Base-by-base conservation (phyloP, 2,113 vertebrate genomes). In the Pangasianodon hypophthalmus region DNA sequence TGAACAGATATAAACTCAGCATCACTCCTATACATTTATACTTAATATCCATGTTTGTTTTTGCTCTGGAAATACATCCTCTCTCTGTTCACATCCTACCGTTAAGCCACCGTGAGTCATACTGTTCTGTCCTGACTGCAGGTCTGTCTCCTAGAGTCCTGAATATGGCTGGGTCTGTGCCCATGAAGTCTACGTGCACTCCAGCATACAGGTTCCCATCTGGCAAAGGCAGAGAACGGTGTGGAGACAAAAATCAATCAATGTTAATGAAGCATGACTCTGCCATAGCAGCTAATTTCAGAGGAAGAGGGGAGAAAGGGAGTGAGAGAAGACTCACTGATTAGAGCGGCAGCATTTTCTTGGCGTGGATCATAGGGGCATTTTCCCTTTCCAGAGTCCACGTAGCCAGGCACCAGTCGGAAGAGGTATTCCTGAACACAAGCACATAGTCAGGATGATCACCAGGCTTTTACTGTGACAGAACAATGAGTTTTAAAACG, bases 101-200 rank as follows among this genome's bases (percentile, higher is more conserved):
- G 6, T 97, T 96, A 73, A 97, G 95, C 97, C 97, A 97, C 88
- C 96, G 94, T 91, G 97, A 97, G 92, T 97, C 96, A 29, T 97
- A 96, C 91, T 97, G 97, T 91, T 97, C 97, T 0, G 97, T 97
- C 89, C 97, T 94, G 90, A 97, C 95, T 19, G 96, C 95, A 1
- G 96, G 94, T 54, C 95, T 94, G 24, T 95, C 95, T 50, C 97
- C 97, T 95, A 97, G 95, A 54, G 96, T 97, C 89, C 97, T 95
- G 90, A 97, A 97, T 87, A 97, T 88, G 24, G 96, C 96, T 0
- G 97, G 95, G 75, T 97, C 97, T n/a, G 96, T 97, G 69, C 97
- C 97, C 97, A 97, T 97, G 93, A 97, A 97, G 94, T 97, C 97
- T 21, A 97, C 96, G 52, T 97, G 96, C 62, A 97, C 96, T 2